Base-by-base conservation (phyloP, 2,888 invertebrate genomes). In the Drosophila multiciliata region DNA sequence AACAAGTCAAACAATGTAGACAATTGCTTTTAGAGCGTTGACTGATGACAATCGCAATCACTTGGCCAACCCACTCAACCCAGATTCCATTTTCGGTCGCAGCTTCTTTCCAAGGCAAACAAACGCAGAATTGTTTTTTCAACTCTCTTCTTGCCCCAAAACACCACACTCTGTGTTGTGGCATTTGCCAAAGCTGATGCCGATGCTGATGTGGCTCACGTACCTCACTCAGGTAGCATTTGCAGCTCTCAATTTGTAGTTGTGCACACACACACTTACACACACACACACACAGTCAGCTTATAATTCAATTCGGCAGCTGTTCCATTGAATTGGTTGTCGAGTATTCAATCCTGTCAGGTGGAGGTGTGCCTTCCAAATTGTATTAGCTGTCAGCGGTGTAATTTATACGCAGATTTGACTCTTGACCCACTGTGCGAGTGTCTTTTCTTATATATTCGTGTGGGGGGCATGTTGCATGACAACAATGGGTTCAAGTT, bases 1-100 rank as follows among this genome's bases (percentile, higher is more conserved):
- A 89, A 90, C 90, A 87, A 79, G 75, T 70, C 90, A 88, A 87
- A 87, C 90, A 87, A 88, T 87, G 90, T 87, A 87, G 87, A 89
- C 87, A 87, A 87, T 87, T 87, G 90, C 87, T 86, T 86, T 88
- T 88, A 86, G 88, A 88, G 80, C 88, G 87, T 85, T 87, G 87
- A 87, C 87, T 87, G 87, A 89, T 87, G 87, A 87, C 87, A 87
- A 87, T 88, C 88, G 79, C 82, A 87, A 85, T 85, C 85, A 85
- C 89, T 85, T 82, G 83, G 88, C 82, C 88, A 78, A 78, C 82
- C 89, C 74, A 86, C 90, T 86, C 87, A 85, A 84, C 89, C 88
- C 82, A 89, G 89, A 77, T 89, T 75, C 75, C 75, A 89, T 78
- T 78, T 78, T 78, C 73, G 80, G 78, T 62, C 49, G 69, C 68